Evolutionary conservation across 2,888 invertebrate genomes (phyloP), one percentile per base, ranked within the genome.

Genomic region (Amorpha juglandis): DNA sequence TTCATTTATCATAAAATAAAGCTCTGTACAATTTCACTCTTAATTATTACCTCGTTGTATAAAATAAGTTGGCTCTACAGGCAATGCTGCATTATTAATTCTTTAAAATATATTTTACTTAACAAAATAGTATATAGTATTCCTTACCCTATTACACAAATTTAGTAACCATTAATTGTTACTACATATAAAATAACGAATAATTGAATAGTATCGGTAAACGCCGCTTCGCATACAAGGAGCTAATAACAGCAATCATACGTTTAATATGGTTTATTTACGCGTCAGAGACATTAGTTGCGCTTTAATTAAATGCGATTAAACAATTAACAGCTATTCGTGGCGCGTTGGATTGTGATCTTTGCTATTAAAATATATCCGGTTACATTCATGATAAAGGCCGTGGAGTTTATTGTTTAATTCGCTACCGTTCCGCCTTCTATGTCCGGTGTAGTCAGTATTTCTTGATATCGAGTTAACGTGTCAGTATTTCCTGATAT

Each of bases 231-330:
- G 27, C 4, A 55, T 16, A 55, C 33, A 64, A 55, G 42, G 64
- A 33, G 27, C 9, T 64, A 53, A 64, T 64, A 52, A 64, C 45
- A 47, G 47, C 53, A 47, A 53, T 64, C 53, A 64, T 42, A 45
- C 45, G 42, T 64, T 55, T 55, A 64, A 53, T 45, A 16, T 42
- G 27, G 53, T 33, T 63, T 63, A 50, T 53, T 55, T 47, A 64
- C 45, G 47, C 53, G 12, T 27, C 27, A 47, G 19, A 53, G 53
- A 64, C 27, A 64, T 52, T 11, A 50, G 53, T 65, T 62, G 16
- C 35, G 50, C 19, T 50, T 19, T 50, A 62, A 65, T 65, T 53
- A 58, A 65, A 65, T 48, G 35, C 50, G 19, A 50, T 62, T 65
- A 58, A 65, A 50, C 53, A 55, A 38, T 62, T 62, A 42, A 19